Percentiles rank a stretch among this genome's conserved stretches.
Conservation (phyloP, 1,140 invertebrate species). For the Sarcophaga peregrina region DNA sequence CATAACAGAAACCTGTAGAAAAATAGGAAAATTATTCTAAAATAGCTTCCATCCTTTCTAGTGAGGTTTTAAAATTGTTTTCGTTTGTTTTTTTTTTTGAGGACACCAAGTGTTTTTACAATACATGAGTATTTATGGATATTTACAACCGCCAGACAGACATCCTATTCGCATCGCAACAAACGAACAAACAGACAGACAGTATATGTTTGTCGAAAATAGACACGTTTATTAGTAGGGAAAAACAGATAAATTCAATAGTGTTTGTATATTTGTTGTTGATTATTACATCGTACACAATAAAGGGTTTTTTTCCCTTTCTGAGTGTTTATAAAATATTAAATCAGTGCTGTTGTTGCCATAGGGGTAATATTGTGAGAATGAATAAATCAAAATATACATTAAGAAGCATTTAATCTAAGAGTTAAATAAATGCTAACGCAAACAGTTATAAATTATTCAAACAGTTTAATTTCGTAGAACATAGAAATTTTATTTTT, state of each 20-base stretch:
- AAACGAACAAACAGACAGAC: not conserved
- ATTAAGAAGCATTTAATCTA: no score
- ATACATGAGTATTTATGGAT: not conserved
- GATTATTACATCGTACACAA: not conserved
- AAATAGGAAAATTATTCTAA: not conserved
- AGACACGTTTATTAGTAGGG: slow-evolving; percentile 11
- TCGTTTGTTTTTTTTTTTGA: not conserved
- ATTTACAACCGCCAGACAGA: not conserved
- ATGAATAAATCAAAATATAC: no score
- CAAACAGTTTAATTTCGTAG: no score
- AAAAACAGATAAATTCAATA: slow-evolving; percentile 1
- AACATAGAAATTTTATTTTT: no score
- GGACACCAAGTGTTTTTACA: slow-evolving; percentile 7
- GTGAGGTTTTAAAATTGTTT: not conserved
- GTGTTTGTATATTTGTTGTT: not conserved
- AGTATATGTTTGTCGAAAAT: not conserved
- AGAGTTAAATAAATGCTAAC: no score
- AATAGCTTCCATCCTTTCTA: not conserved
- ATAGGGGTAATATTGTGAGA: no score
- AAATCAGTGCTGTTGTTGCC: not conserved
- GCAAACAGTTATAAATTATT: no score
- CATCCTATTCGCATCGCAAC: not conserved
- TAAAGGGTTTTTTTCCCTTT: not conserved
- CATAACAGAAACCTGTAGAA: slow-evolving; percentile 7
- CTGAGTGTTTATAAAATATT: not conserved